A percentile compares a stretch with the other conserved stretches of the same genome.
Evolutionary conservation across 2,888 invertebrate genomes (phyloP).

Genomic region (Xestia rhomboidea): DNA sequence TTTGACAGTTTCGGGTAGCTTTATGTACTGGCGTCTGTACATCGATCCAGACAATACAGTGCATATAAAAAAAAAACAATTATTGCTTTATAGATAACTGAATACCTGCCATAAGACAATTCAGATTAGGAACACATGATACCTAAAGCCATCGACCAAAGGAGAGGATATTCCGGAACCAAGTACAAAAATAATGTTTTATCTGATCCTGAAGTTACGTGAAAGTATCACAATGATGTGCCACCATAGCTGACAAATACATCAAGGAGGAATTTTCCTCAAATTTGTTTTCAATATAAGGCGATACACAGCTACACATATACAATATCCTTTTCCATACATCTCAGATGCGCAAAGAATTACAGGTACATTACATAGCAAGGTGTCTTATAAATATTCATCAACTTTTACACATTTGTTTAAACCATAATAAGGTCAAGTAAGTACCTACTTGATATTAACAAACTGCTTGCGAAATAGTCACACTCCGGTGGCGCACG

Average conservation of each 20-base stretch:
- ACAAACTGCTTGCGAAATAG: slow-evolving; percentile 76
- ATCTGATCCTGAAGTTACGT: slow-evolving; percentile 12
- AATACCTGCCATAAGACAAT: neutral
- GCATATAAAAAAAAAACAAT: neutral
- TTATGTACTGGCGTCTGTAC: too few species aligned
- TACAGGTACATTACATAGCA: slow-evolving; percentile 40
- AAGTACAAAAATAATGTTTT: slow-evolving; percentile 16
- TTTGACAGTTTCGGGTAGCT: too few species aligned
- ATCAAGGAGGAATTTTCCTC: slow-evolving; percentile 18
- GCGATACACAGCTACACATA: neutral
- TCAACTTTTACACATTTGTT: slow-evolving; percentile 62
- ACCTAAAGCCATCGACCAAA: neutral
- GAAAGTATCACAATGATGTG: slow-evolving; percentile 8
- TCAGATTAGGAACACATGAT: neutral
- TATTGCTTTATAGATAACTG: neutral
- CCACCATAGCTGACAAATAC: slow-evolving; percentile 15
- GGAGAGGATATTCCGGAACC: slow-evolving; percentile 1
- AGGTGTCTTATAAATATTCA: slow-evolving; percentile 51
- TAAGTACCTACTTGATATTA: slow-evolving; percentile 65
- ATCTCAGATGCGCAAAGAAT: slow-evolving; percentile 21
- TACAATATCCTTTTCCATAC: slow-evolving; percentile 3
- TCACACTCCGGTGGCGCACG: slow-evolving; percentile 76
- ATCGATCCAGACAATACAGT: neutral
- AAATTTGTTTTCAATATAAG: slow-evolving; percentile 10
- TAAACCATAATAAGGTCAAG: slow-evolving; percentile 66